Evolutionary conservation across 2,888 invertebrate species (phyloP), one percentile per base, ranked within the genome.

Genomic region (Eustalomyia histrio): DNA sequence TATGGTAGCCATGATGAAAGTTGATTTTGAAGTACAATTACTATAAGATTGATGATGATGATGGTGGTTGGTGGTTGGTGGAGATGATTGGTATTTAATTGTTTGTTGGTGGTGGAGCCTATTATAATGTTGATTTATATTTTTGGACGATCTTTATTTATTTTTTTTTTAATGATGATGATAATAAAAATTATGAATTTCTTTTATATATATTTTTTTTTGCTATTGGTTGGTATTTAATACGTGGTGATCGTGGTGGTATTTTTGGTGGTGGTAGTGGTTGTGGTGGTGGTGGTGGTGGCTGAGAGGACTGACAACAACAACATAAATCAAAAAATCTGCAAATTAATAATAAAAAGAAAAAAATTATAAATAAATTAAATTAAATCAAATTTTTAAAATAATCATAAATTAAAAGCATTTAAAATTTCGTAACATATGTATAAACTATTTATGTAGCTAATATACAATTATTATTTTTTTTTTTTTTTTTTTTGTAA

Each of bases 1-100:
- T 85, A 90, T 87, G 86, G 90, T 88, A 85, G 90, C 90, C 90
- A 90, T 90, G 86, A 87, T 85, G 81, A 82, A 60, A 78, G 65
- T 65, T 78, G 81, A 75, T 57, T 82, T 83, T 82, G 55, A 75
- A 61, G 78, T 65, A 67, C 78, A 81, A 81, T 71, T 74, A 81
- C 67, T 67, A 81, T 74, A 69, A 67, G 75, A 78, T 71, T 71
- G 78, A 73, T 80, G 78, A 55, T 78, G 69, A 71, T 81, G n/a
- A n/a, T n/a, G n/a, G n/a, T n/a, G n/a, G n/a, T n/a, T n/a, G n/a
- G n/a, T n/a, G 74, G 16, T 53, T 58, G 55, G 81, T 84, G 82
- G 74, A 83, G 83, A 84, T 80, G 85, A 83, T n/a, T 83, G 83
- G 82, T 84, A 43, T 18, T 63, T 75, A 75, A 55, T 63, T 65